Conservation (phyloP, 2,888 invertebrate species). For the Vanessa cardui region DNA sequence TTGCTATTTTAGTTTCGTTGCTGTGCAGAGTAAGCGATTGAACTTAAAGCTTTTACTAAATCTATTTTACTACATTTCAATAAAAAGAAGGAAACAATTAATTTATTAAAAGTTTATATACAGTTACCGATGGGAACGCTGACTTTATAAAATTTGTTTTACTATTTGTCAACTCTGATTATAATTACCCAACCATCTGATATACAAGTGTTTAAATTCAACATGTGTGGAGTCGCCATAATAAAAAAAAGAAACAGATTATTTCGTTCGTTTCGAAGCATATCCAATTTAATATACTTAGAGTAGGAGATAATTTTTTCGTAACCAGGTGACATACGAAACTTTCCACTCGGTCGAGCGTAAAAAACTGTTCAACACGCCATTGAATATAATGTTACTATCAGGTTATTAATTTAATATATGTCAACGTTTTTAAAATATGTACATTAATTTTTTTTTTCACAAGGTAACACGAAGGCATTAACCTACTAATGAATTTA, state of each 20-base stretch:
- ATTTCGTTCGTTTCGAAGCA: constrained; percentile 21
- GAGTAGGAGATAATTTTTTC: constrained; percentile 32
- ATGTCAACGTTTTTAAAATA: not conserved
- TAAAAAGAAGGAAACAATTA: not conserved
- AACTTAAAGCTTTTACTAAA: constrained; percentile 7
- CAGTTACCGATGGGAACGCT: not conserved
- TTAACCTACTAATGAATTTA: not conserved
- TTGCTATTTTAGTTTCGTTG: constrained; percentile 30
- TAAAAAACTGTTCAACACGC: constrained; percentile 73
- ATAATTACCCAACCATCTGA: constrained; percentile 40
- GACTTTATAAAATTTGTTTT: constrained; percentile 15
- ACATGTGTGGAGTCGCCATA: constrained; percentile 8
- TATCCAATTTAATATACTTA: constrained; percentile 33
- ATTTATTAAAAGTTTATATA: not conserved
- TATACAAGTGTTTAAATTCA: constrained; percentile 4
- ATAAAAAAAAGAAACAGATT: constrained; percentile 21
- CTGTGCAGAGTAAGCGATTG: constrained; percentile 11
- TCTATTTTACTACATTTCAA: not conserved
- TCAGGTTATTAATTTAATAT: constrained; percentile 17
- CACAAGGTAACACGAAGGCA: not conserved
- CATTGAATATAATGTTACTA: constrained; percentile 63
- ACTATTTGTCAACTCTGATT: constrained; percentile 55
- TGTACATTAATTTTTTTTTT: not conserved
- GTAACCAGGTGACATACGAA: constrained; percentile 70
- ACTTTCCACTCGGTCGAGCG: constrained; percentile 72